These are phyloP conservation scores for Drosophila kikkawai DNA, from an alignment of 1,140 invertebrate genomes.

Conservation along the genomic window DNA sequence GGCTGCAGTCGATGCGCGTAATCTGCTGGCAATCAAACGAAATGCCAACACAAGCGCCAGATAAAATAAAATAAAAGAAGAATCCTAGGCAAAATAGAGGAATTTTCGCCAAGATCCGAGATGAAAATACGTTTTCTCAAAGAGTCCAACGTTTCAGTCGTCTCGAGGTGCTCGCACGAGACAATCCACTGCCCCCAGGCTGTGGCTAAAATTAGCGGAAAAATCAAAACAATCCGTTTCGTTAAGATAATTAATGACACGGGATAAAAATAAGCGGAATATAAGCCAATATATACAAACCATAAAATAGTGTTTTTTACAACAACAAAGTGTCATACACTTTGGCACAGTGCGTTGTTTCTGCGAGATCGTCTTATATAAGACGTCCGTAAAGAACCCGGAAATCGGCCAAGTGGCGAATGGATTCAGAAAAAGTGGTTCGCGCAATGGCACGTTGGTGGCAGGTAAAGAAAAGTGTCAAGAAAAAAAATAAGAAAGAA, in stretches of 20 bases:
- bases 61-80: slow-evolving; percentile 65
- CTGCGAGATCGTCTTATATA: slow-evolving; percentile 60
- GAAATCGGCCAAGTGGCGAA: slow-evolving; percentile 35
- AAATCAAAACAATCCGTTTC: slow-evolving; percentile 48
- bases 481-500: too few relatives aligned
- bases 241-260: slow-evolving; percentile 52
- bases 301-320: slow-evolving; percentile 41
- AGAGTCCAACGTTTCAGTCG: slow-evolving; percentile 65
- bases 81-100: slow-evolving; percentile 44
- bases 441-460: slow-evolving; percentile 84
- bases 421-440: slow-evolving; percentile 84
- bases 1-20: slow-evolving; percentile 56
- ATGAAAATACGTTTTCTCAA: slow-evolving; percentile 69
- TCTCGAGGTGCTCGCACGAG: slow-evolving; percentile 59
- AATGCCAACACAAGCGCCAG: slow-evolving; percentile 35
- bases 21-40: slow-evolving; percentile 49
- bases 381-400: slow-evolving; percentile 35
- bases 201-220: slow-evolving; percentile 50
- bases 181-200: slow-evolving; percentile 49
- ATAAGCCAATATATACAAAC: slow-evolving; percentile 37
- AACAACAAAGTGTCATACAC: slow-evolving; percentile 23
- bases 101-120: slow-evolving; percentile 48
- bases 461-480: slow-evolving; percentile 71
- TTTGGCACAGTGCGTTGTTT: slow-evolving; percentile 53
- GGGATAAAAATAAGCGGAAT: slow-evolving; percentile 51